A percentile compares a stretch with the other conserved stretches of the same genome.
Evolutionary conservation across 2,113 vertebrate species (phyloP).

Genomic region (Megaceryle maxima): DNA sequence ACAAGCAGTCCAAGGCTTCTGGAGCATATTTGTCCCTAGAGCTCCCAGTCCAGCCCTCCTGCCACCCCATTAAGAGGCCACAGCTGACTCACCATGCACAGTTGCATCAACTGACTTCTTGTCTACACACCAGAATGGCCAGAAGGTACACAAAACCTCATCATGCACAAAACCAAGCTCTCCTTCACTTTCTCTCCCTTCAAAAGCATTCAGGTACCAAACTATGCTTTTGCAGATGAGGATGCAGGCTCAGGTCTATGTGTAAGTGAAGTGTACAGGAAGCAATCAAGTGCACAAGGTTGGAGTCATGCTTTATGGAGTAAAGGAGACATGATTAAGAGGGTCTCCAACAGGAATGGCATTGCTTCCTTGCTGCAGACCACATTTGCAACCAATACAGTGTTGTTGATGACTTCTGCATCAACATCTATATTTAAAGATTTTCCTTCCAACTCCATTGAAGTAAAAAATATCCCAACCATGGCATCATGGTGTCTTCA

Average conservation of each 20-base stretch:
- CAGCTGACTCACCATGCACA: rapidly evolving
- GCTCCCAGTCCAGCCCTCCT: not conserved
- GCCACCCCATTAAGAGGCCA: rapidly evolving
- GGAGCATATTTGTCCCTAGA: not conserved
- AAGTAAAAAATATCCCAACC: not conserved
- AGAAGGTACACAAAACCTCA: not conserved
- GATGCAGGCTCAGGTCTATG: not conserved
- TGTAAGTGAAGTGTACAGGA: rapidly evolving
- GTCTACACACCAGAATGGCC: not conserved
- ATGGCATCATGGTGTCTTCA: not conserved
- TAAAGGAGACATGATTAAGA: not conserved
- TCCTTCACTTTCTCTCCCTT: not conserved
- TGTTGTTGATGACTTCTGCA: not conserved
- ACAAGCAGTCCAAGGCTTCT: not conserved
- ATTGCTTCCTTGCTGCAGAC: not conserved
- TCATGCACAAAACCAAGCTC: rapidly evolving
- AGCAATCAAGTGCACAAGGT: not conserved
- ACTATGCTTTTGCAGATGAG: not conserved
- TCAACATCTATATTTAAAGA: not conserved
- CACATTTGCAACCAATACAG: not conserved
- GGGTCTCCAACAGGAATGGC: not conserved
- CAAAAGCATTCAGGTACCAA: not conserved
- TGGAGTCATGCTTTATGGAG: not conserved
- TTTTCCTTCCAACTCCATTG: not conserved
- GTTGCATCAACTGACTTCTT: not conserved